These are phyloP conservation scores for Drosophila busckii DNA, from an alignment of 1,140 invertebrate genomes.

Conservation along the genomic window DNA sequence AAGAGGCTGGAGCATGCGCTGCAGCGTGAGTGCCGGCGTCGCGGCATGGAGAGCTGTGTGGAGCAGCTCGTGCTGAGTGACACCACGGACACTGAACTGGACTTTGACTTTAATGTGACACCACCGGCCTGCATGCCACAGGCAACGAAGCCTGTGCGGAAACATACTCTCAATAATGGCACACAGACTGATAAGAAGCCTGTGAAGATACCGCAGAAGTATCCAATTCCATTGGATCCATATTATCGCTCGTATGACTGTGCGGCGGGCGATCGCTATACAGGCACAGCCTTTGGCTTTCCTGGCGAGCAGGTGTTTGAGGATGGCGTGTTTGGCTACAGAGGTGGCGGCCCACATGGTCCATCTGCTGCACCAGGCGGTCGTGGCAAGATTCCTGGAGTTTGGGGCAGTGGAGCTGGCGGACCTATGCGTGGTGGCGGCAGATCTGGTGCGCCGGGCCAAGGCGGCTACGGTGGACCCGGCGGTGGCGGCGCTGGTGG, in stretches of 20 bases:
- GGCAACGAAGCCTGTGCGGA: conserved; percentile 18
- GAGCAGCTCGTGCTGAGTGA: conserved; percentile 54
- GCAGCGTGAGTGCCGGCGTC: conserved; percentile 45
- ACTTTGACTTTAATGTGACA: conserved; percentile 66
- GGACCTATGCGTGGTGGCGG: background rate
- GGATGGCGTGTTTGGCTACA: conserved; percentile 36
- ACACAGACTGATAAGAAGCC: conserved; percentile 51
- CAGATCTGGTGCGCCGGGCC: background rate
- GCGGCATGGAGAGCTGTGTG: conserved; percentile 25
- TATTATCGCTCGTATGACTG: conserved; percentile 40
- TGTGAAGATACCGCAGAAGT: conserved; percentile 15
- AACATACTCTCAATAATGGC: conserved; percentile 17
- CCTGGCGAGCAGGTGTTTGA: conserved; percentile 42
- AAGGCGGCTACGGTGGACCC: background rate
- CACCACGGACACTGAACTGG: conserved; percentile 68
- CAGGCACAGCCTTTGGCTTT: conserved; percentile 30
- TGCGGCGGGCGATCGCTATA: conserved; percentile 43
- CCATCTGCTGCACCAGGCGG: conserved; percentile 24
- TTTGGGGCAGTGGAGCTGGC: background rate
- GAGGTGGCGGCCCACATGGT: conserved; percentile 37
- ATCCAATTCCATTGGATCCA: conserved; percentile 17
- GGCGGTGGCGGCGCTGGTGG: background rate
- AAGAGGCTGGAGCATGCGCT: conserved; percentile 29
- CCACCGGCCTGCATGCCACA: conserved; percentile 50
- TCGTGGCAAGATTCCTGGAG: conserved; percentile 16